Percentiles rank a stretch among this genome's conserved stretches.
Evolutionary conservation across 2,113 vertebrate genomes (phyloP).

Genomic region (Caloenas nicobarica): DNA sequence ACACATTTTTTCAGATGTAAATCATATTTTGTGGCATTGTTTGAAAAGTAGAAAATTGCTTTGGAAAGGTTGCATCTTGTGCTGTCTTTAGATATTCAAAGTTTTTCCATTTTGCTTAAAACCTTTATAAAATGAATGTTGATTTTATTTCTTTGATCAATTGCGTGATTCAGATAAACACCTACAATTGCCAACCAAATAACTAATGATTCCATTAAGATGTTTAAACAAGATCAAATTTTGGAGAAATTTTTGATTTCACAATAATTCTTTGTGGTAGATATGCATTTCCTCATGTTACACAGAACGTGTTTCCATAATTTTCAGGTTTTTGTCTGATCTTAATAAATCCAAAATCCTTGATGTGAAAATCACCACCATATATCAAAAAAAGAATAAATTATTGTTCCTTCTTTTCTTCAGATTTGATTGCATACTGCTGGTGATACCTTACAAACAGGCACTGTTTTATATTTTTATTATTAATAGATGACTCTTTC

Average conservation of each 20-base stretch:
- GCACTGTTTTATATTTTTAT: neutral
- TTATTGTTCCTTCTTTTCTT: neutral
- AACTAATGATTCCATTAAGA: neutral
- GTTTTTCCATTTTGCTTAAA: neutral
- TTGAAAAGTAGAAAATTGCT: neutral
- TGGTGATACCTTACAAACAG: neutral
- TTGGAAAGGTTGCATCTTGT: neutral
- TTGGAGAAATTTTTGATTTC: neutral
- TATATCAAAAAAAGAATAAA: neutral
- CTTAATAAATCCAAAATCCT: neutral
- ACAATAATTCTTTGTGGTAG: neutral
- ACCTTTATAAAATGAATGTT: neutral
- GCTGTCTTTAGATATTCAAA: neutral
- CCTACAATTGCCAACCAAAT: neutral
- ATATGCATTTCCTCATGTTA: neutral
- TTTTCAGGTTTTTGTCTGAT: neutral
- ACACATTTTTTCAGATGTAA: neutral
- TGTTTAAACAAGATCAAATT: neutral
- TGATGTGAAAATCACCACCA: accelerated
- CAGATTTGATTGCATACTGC: neutral
- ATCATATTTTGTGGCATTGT: neutral
- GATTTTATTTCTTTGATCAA: neutral
- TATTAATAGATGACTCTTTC: neutral
- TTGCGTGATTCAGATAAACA: neutral
- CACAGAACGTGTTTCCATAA: neutral